Evolutionary conservation across 1,140 invertebrate species (phyloP).

Genomic region (Diplogasteroides magnus): DNA sequence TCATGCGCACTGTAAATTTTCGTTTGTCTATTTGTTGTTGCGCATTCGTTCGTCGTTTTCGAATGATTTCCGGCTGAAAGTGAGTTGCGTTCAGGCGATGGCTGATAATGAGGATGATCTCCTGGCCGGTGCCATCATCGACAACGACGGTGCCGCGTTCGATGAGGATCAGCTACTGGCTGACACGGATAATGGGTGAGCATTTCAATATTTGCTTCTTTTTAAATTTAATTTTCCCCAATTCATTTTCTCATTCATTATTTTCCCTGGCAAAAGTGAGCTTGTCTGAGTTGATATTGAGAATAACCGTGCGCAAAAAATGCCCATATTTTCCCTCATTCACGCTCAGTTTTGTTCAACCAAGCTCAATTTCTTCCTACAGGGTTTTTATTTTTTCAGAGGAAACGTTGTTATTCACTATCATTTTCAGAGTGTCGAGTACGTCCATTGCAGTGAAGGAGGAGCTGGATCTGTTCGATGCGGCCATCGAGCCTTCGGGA

Average conservation of each 20-base stretch:
- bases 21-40: too few species aligned
- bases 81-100: too few species aligned
- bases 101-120: neutral
- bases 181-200: neutral
- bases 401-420: neutral
- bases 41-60: too few species aligned
- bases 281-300: too few species aligned
- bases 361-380: neutral
- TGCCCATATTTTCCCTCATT: neutral
- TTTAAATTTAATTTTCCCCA: too few species aligned
- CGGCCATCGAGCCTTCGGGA: neutral
- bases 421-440: neutral
- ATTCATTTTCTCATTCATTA: too few species aligned
- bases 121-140: neutral
- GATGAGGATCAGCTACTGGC: neutral
- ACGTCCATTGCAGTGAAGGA: neutral
- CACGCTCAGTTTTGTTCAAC: neutral
- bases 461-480: neutral
- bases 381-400: neutral
- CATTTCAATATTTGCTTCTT: too few species aligned
- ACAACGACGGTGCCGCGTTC: neutral
- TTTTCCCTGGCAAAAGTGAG: too few species aligned
- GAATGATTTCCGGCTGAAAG: too few species aligned
- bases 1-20: too few species aligned
- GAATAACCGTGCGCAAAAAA: too few species aligned